Evolutionary conservation across 2,113 vertebrate species (phyloP).

Genomic region (Diadophis punctatus): DNA sequence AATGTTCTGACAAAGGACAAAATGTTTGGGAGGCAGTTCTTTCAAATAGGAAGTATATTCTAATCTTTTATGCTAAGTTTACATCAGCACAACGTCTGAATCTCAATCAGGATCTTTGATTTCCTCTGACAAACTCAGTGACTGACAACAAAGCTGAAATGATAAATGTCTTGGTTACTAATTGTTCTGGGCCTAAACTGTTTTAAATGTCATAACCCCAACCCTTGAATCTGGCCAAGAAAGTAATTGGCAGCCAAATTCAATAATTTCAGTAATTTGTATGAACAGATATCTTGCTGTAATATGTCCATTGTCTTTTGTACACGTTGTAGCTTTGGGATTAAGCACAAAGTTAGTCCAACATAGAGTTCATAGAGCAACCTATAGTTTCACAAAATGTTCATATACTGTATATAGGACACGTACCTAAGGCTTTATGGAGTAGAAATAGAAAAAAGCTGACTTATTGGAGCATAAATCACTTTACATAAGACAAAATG

Average conservation of each 20-base stretch:
- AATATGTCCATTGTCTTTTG: neutral
- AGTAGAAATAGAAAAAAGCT: neutral
- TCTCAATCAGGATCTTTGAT: constrained; percentile 73
- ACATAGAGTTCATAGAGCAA: neutral
- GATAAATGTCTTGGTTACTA: neutral
- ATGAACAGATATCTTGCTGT: neutral
- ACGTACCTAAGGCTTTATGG: neutral
- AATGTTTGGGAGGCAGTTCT: constrained; percentile 30
- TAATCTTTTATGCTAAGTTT: constrained; percentile 23
- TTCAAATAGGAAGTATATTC: constrained; percentile 44
- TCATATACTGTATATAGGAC: neutral
- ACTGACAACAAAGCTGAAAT: neutral
- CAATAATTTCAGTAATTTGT: no score
- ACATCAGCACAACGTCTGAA: constrained; percentile 46
- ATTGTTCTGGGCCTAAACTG: neutral
- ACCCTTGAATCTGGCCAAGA: neutral
- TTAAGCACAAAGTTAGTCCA: neutral
- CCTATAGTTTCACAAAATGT: neutral
- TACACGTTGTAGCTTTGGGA: neutral
- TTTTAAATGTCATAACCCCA: neutral
- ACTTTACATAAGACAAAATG: neutral
- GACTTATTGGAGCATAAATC: neutral
- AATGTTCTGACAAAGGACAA: constrained; percentile 25
- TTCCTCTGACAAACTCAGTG: constrained; percentile 35
- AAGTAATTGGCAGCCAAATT: neutral